Evolutionary conservation across 1,140 invertebrate genomes (phyloP).

Genomic region (Homarus americanus): DNA sequence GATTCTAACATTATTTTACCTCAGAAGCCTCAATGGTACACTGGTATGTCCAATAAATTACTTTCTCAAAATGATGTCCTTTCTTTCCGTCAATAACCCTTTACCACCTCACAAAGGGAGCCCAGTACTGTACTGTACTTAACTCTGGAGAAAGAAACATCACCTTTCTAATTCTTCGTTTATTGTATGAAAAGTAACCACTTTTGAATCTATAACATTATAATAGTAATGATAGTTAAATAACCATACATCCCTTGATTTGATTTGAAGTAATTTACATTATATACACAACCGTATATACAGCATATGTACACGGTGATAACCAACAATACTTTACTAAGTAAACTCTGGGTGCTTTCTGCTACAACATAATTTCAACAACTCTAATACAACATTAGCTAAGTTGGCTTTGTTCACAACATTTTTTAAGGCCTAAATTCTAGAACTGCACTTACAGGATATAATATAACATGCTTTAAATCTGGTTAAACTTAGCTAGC

Average conservation of each 20-base stretch:
- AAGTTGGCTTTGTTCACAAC: slow-evolving; percentile 40
- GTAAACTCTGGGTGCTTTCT: slow-evolving; percentile 38
- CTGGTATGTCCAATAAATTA: neutral
- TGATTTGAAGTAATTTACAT: slow-evolving; percentile 60
- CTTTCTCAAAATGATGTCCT: neutral
- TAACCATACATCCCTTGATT: slow-evolving; percentile 65
- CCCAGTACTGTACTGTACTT: too few relatives aligned
- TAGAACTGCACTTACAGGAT: slow-evolving; percentile 9
- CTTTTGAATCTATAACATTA: slow-evolving; percentile 66
- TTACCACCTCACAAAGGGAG: too few relatives aligned
- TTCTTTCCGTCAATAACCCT: neutral
- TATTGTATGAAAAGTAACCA: slow-evolving; percentile 67
- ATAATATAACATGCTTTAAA: slow-evolving; percentile 12
- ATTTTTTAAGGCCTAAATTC: slow-evolving; percentile 47
- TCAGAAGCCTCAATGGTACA: too few relatives aligned
- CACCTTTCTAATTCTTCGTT: slow-evolving; percentile 42
- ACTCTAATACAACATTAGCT: slow-evolving; percentile 39
- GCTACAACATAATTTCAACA: slow-evolving; percentile 49
- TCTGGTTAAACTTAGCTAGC: neutral
- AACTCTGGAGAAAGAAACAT: neutral
- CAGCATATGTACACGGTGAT: slow-evolving; percentile 44
- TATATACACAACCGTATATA: slow-evolving; percentile 63
- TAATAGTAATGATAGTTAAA: slow-evolving; percentile 69
- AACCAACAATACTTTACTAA: slow-evolving; percentile 58
- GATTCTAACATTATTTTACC: neutral